Conservation (phyloP, 1,140 invertebrate genomes). For the Cephus cinctus region DNA sequence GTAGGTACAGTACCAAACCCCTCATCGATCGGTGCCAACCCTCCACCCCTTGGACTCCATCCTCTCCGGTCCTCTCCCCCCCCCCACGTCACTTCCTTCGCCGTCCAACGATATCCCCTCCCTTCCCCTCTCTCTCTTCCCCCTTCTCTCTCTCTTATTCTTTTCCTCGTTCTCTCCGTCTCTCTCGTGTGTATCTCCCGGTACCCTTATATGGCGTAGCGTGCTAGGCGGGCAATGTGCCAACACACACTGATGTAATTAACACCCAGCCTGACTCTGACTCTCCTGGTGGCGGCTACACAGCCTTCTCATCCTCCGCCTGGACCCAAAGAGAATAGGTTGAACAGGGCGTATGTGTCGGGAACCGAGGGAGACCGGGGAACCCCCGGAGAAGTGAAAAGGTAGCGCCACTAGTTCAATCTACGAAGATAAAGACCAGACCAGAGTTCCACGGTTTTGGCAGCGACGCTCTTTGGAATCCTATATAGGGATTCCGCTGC, state of each 20-base stretch:
- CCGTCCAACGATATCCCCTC: background rate
- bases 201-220: conserved; percentile 4
- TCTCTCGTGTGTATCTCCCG: background rate
- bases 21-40: conserved; percentile 23
- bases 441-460: too few relatives aligned
- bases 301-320: too few relatives aligned
- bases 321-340: too few relatives aligned
- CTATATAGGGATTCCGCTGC: too few relatives aligned
- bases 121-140: conserved; percentile 5
- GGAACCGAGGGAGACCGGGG: too few relatives aligned
- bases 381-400: too few relatives aligned
- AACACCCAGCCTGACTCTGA: conserved; percentile 32
- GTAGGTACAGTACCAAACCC: conserved; percentile 17
- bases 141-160: background rate
- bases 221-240: conserved; percentile 28
- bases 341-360: too few relatives aligned
- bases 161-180: conserved; percentile 2
- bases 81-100: conserved; percentile 3
- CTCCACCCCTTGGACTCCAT: conserved; percentile 4
- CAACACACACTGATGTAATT: conserved; percentile 40
- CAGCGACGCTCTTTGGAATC: too few relatives aligned
- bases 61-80: conserved; percentile 4
- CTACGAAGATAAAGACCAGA: too few relatives aligned
- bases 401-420: too few relatives aligned
- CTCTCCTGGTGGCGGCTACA: conserved; percentile 5